Base-by-base conservation (phyloP, 2,888 invertebrate genomes). In the Xestia sexstrigata region DNA sequence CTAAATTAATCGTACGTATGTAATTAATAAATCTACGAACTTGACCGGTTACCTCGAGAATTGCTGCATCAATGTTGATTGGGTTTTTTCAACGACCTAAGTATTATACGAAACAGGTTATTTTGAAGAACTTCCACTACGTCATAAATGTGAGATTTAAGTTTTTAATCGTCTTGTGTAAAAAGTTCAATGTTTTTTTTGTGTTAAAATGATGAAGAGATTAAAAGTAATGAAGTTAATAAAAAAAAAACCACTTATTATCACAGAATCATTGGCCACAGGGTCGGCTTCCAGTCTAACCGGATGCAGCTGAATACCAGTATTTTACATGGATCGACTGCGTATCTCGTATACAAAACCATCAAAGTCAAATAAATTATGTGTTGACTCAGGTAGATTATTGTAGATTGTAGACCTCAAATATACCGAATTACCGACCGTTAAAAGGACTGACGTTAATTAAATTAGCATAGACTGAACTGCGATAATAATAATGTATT, bases 51-150 rank as follows among this genome's bases (percentile, higher is more conserved):
- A 42, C 70, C 82, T 74, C 68, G 26, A 68, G 65, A 76, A 81
- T 52, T 9, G 23, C 58, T 82, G 70, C 60, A 70, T 9, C 39
- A 60, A 76, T 23, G 9, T n/a, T 45, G 65, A 79, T 79, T 66
- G 76, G 72, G 69, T 79, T 82, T 85, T 84, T 79, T 35, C 39
- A 30, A 70, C 15, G 9, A 74, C 15, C 58, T 42, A 2, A 2
- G 35, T 35, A 66, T 68, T 69, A 74, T 23, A 60, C 52, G 13
- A 70, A 83, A 82, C 83, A 0, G 55, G 86, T 85, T 84, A 55
- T 74, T 71, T 23, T 42, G 26, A 72, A 15, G 68, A 65, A 58
- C 35, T 45, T 55, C 0, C 17, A 42, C 60, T n/a, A 67, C 72
- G 67, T 85, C 85, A 80, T 30, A 23, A 58, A 49, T 2, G 26